These are phyloP conservation scores for Horisme vitalbata DNA, from an alignment of 2,888 invertebrate genomes.

Conservation along the genomic window DNA sequence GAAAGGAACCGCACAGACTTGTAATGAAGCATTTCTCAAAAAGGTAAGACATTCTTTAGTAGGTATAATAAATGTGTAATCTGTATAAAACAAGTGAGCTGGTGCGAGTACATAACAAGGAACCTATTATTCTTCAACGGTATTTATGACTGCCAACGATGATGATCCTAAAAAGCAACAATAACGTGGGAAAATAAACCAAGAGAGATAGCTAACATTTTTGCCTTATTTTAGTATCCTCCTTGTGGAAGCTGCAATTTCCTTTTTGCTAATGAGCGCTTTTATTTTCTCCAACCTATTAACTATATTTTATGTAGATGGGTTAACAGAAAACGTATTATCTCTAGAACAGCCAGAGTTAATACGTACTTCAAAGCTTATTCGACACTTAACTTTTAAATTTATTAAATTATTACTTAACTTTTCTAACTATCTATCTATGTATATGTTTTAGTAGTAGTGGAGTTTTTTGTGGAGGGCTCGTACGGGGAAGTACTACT, in stretches of 20 bases:
- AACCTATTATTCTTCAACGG: constrained; percentile 22
- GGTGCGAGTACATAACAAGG: constrained; percentile 11
- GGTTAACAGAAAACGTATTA: constrained; percentile 26
- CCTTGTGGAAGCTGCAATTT: constrained; percentile 74
- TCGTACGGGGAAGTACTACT: too few species aligned
- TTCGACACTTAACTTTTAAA: too few species aligned
- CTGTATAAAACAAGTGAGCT: too few species aligned
- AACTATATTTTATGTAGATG: constrained; percentile 16
- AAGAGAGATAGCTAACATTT: constrained; percentile 63
- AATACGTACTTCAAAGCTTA: background rate
- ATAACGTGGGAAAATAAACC: constrained; percentile 47
- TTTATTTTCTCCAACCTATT: constrained; percentile 60
- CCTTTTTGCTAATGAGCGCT: constrained; percentile 78
- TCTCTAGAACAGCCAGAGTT: too few species aligned
- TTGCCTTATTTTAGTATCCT: constrained; percentile 77
- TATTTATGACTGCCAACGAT: constrained; percentile 22
- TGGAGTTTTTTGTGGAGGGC: too few species aligned
- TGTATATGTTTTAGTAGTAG: too few species aligned
- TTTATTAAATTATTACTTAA: too few species aligned
- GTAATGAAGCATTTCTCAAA: constrained; percentile 93
- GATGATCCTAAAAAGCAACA: constrained; percentile 25
- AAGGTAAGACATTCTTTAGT: constrained; percentile 84
- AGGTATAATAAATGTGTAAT: background rate
- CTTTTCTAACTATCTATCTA: too few species aligned
- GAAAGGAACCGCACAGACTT: constrained; percentile 92